phyloP scores from a whole-genome alignment of 2,797 vertebrate genomes.

The Chrosomus eos region DNA sequence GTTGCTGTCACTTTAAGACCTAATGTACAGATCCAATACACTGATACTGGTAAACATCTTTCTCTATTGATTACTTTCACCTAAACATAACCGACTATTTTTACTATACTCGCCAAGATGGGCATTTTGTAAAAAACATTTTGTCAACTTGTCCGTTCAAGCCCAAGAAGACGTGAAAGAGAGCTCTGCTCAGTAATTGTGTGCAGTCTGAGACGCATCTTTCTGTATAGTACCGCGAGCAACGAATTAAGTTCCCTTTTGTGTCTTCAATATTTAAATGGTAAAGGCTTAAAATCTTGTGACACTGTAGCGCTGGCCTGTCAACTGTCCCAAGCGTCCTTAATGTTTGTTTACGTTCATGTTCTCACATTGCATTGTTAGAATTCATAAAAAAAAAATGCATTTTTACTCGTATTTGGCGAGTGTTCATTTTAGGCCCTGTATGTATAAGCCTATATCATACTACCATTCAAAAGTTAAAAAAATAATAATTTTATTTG shows the following conservation, averaged over 20 bases:
- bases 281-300: neutral
- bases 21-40: neutral
- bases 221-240: no score
- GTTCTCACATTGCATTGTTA: neutral
- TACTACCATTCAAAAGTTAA: neutral
- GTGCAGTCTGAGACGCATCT: no score
- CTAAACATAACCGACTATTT: neutral
- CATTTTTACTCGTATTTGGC: neutral
- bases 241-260: no score
- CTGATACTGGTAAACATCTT: neutral
- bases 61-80: neutral
- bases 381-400: neutral
- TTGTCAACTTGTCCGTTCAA: no score
- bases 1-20: no score
- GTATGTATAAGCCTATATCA: neutral
- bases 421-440: neutral
- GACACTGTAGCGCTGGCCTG: neutral
- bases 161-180: no score
- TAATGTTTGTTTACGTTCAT: no score
- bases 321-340: no score
- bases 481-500: no score
- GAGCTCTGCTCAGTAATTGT: no score
- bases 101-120: neutral
- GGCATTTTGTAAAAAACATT: accelerated
- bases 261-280: neutral